A percentile compares a stretch with the other conserved stretches of the same genome.
phyloP scores from a whole-genome alignment of 2,113 vertebrate species.

The Monopterus albus region DNA sequence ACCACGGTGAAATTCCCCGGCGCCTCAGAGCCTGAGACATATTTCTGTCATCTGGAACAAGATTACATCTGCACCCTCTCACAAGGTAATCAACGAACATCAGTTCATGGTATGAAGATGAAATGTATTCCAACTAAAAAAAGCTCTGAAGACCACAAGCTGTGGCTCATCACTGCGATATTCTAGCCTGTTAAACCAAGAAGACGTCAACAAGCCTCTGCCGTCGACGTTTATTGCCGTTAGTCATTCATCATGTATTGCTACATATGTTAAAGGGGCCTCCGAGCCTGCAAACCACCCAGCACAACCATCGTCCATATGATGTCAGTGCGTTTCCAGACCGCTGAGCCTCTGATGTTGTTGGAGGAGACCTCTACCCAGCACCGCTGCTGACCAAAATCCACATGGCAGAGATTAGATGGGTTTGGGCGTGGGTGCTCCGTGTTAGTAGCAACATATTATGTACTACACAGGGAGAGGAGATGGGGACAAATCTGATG shows the following conservation, averaged over 20 bases:
- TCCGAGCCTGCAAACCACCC: constrained; percentile 61
- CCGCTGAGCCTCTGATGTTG: constrained; percentile 52
- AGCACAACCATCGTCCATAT: constrained; percentile 20
- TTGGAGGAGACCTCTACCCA: constrained; percentile 19
- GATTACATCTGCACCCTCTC: constrained; percentile 2
- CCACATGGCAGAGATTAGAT: constrained; percentile 75
- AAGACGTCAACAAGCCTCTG: constrained; percentile 45
- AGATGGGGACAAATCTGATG: constrained; percentile 50
- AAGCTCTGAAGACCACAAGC: background rate
- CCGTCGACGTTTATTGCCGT: constrained; percentile 51
- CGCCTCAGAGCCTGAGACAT: background rate
- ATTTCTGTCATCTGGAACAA: background rate
- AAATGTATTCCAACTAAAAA: background rate
- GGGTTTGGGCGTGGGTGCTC: constrained; percentile 71
- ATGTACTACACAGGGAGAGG: constrained; percentile 38
- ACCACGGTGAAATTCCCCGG: constrained; percentile 13
- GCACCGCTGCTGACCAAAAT: constrained; percentile 54
- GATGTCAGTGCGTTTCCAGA: constrained; percentile 46
- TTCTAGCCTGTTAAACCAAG: constrained; percentile 16
- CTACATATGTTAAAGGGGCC: constrained; percentile 64
- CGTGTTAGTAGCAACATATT: constrained; percentile 63
- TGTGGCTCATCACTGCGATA: background rate
- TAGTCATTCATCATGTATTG: constrained; percentile 53
- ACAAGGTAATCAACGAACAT: background rate
- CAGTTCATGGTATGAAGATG: constrained; percentile 8